Base-by-base conservation (phyloP, 2,888 invertebrate genomes). In the Lasioglossum villosulum region DNA sequence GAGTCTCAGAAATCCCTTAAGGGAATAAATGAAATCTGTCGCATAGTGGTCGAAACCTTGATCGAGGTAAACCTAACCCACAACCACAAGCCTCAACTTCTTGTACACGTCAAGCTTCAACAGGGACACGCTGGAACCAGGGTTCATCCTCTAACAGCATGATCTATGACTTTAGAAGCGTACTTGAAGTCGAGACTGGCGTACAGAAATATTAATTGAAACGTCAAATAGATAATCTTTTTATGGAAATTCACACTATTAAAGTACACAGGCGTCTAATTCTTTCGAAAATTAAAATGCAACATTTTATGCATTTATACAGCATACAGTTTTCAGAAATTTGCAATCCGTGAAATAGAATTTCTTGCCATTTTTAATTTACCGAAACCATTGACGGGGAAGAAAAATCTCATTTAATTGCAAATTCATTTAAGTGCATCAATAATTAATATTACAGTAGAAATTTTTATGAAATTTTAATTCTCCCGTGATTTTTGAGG, bases 1-100 rank as follows among this genome's bases (percentile, higher is more conserved):
- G 30, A 73, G 75, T 66, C 30, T 30, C n/a, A 72, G 19, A 48
- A 63, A 85, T 74, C 83, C 68, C 75, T 80, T 73, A 68, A 83
- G 82, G 68, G 68, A 66, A 59, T 68, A 83, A 79, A 56, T 63
- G 72, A 39, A 79, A 59, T 48, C 56, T 34, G 42, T 19, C 23
- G 34, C 14, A 34, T 16, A 30, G 39, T 19, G 76, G 79, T 48
- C 68, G 83, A 34, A 75, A 73, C 66, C 78, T 34, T 45, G 75
- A 75, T 84, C 45, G 63, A 45, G 56, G 68, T 27, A 70, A 75
- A 84, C 63, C 73, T 3, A 45, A n/a, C 42, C 34, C 42, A n/a
- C 16, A 23, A 63, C 70, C 76, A 37, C 73, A 72, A 52, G 72
- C 59, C 71, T 59, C 12, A 73, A 59, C 39, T 80, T 80, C 70